Evolutionary conservation across 2,113 vertebrate genomes (phyloP).

Genomic region (Psophia crepitans): DNA sequence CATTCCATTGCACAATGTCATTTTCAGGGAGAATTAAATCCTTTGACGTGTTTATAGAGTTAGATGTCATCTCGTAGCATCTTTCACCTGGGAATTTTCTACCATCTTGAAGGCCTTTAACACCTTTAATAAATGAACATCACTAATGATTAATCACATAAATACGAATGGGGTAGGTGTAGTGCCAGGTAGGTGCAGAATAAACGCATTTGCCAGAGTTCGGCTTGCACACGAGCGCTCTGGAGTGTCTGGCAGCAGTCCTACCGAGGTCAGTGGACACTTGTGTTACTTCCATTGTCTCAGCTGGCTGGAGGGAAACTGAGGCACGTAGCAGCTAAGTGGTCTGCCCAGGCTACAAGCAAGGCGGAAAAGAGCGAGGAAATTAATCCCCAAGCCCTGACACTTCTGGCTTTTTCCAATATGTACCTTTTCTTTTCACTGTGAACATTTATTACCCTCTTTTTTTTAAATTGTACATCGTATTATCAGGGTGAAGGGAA

Average conservation of each 20-base stretch:
- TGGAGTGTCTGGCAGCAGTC: background rate
- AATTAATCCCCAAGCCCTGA: background rate
- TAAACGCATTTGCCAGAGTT: background rate
- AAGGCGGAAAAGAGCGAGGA: background rate
- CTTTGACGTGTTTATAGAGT: background rate
- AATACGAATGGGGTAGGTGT: background rate
- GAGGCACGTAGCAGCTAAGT: background rate
- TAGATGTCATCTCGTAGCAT: background rate
- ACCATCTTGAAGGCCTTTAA: background rate
- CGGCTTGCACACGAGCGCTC: background rate
- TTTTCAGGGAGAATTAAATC: background rate
- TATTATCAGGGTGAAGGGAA: background rate
- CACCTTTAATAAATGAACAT: background rate
- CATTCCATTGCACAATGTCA: background rate
- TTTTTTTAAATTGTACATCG: background rate
- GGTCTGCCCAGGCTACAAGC: background rate
- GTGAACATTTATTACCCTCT: accelerated
- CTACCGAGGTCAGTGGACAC: background rate
- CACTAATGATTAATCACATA: background rate
- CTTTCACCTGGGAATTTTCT: background rate
- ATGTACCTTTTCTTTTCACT: background rate
- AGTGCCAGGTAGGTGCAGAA: background rate
- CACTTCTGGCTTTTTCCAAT: background rate
- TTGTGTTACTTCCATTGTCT: background rate
- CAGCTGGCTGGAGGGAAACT: background rate